Conservation (phyloP, 2,888 invertebrate genomes). For the Acronicta aceris region DNA sequence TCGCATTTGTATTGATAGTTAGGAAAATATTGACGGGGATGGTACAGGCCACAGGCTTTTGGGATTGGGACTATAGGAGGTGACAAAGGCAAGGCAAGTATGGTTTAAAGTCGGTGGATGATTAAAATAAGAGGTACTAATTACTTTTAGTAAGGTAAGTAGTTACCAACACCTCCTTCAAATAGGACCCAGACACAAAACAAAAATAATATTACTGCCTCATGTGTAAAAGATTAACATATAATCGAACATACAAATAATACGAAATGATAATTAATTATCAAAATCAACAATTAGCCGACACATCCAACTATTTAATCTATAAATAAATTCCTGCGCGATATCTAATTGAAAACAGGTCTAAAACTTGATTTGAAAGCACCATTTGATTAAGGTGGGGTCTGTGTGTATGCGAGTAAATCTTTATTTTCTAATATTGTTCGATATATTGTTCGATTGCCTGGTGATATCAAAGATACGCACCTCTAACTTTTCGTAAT, state of each 20-base stretch:
- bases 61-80: no score
- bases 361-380: slow-evolving; percentile 53
- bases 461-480: no score
- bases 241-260: slow-evolving; percentile 17
- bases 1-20: no score
- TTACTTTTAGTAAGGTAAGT: no score
- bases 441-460: no score
- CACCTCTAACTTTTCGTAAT: no score
- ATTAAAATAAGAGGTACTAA: no score
- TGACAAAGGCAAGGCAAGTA: no score
- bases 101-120: no score
- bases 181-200: background rate
- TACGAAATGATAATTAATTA: slow-evolving; percentile 28
- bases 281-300: slow-evolving; percentile 10
- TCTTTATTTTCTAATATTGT: no score
- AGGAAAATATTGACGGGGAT: no score
- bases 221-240: slow-evolving; percentile 12
- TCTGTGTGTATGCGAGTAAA: slow-evolving; percentile 16
- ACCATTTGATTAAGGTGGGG: slow-evolving; percentile 27
- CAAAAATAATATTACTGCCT: background rate
- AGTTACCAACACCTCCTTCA: background rate
- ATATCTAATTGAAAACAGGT: slow-evolving; percentile 52
- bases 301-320: slow-evolving; percentile 22
- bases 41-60: no score
- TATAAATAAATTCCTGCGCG: slow-evolving; percentile 33